A percentile compares a stretch with the other conserved stretches of the same genome.
Evolutionary conservation across 2,888 invertebrate genomes (phyloP).

Genomic region (Sphaerophoria taeniata): DNA sequence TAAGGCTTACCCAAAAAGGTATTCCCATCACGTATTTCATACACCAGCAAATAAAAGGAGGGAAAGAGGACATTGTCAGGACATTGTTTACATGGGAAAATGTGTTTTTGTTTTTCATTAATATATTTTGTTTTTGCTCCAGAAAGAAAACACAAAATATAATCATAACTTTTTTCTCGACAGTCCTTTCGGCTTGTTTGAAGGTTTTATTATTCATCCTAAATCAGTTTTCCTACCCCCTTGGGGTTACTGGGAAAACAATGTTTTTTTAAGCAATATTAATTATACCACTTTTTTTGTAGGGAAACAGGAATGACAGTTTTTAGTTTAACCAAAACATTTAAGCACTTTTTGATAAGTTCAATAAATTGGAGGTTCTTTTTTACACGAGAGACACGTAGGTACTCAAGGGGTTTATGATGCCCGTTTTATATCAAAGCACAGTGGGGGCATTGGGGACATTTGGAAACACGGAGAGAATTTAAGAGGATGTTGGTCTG

Average conservation of each 20-base stretch:
- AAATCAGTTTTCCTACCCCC: conserved; percentile 5
- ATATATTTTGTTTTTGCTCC: background rate
- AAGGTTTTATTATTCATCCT: conserved; percentile 31
- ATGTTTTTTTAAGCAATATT: no score
- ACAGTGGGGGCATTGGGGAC: no score
- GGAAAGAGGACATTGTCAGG: conserved; percentile 32
- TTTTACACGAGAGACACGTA: no score
- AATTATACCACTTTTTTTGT: no score
- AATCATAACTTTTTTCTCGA: conserved; percentile 30
- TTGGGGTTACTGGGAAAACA: background rate
- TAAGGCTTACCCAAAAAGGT: conserved; percentile 17
- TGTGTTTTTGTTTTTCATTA: conserved; percentile 32
- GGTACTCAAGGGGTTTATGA: no score
- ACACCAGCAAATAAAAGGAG: background rate
- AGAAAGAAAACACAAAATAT: background rate
- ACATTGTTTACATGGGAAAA: conserved; percentile 41
- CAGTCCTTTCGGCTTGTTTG: conserved; percentile 13
- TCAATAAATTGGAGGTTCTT: no score
- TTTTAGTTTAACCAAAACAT: no score
- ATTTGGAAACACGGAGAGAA: no score
- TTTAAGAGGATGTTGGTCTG: no score
- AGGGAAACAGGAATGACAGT: no score
- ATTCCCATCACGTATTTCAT: conserved; percentile 41
- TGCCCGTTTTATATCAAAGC: no score
- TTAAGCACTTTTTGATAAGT: no score